Base-by-base conservation (phyloP, 1,140 invertebrate genomes). In the Brachionus paranguensis region DNA sequence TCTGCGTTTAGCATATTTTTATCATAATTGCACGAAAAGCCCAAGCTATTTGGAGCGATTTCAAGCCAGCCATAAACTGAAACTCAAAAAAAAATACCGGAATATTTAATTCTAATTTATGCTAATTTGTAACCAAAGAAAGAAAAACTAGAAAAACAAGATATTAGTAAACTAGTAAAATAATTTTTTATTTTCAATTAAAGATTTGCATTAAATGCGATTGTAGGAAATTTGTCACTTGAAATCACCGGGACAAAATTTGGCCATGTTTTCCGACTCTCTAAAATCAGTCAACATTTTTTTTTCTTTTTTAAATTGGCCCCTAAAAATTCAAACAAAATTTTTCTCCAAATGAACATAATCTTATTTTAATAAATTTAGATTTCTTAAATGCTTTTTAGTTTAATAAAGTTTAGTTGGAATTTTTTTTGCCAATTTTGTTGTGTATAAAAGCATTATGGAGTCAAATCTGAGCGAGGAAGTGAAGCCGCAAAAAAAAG, bases 61-160 rank as follows among this genome's bases (percentile, higher is more conserved):
- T 33, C 11, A 33, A 41, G 33, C 65, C 65, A 68, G 65, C 11
- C 65, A 68, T 20, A 60, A 60, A 60, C 53, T 60, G 17, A 60
- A 60, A 29, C 65, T 68, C 29, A 68, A 68, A 68, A 68, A n/a
- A 68, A 68, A 72, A 72, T 43, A 43, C 29, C 68, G 68, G 68
- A 72, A 72, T 72, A 72, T 72, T 72, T 72, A 72, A 72, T 72
- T 72, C 68, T 43, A 72, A 72, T 43, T 72, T 72, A 72, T 72
- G 68, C 43, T 72, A 72, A 72, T 72, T 41, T 41, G 68, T 72
- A 72, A 68, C 65, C 4, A 41, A 43, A 43, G 37, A 72, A 41
- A 43, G n/a, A 20, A 43, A 41, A 41, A 43, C 17, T 37, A 72
- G 33, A 17, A 72, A 72, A 43, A 41, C 17, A 72, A 72, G 41